Evolutionary conservation across 2,797 vertebrate genomes (phyloP), one percentile per base, ranked within the genome.

Genomic region (Rhynchotus rufescens): DNA sequence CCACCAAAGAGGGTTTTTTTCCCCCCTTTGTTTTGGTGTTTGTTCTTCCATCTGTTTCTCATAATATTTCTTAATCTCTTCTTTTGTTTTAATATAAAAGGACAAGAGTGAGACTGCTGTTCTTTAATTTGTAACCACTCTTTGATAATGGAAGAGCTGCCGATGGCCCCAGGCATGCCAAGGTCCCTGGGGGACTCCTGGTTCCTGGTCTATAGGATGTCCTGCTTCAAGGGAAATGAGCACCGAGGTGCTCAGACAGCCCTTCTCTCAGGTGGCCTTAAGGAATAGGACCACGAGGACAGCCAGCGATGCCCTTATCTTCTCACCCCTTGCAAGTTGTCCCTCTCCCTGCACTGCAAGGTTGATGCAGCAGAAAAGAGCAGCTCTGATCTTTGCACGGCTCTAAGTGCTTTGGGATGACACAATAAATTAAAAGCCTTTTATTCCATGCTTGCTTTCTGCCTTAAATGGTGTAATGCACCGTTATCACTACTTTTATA

Each of bases 251-350:
- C 11, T 7, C 30, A 30, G 28, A 44, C 19, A 45, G 47, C 42
- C 30, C 36, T 11, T 49, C 26, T 38, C 28, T 57, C 60, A 77
- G 45, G 45, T 34, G 76, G 22, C 25, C 75, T 42, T 54, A 30
- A 42, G 47, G 34, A 51, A 74, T 25, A 49, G 7, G 25, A 5
- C 6, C 19, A 44, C 15, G 38, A 75, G 57, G 15, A 30, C 15
- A 4, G 34, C 19, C 71, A 44, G 40, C 0, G 0, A 5, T 12
- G 15, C 40, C 19, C 25, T 38, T 20, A 15, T 45, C 38, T 17
- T 51, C 64, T 7, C 6, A 4, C 36, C 32, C 36, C 19, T 1
- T 0, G 2, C 2, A 30, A 3, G 12, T n/a, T 57, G 32, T 19
- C 28, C 54, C 10, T 47, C 22, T 54, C 30, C 64, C 52, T 49